Conservation (phyloP, 2,888 invertebrate genomes). For the Sarcophaga caerulescens region DNA sequence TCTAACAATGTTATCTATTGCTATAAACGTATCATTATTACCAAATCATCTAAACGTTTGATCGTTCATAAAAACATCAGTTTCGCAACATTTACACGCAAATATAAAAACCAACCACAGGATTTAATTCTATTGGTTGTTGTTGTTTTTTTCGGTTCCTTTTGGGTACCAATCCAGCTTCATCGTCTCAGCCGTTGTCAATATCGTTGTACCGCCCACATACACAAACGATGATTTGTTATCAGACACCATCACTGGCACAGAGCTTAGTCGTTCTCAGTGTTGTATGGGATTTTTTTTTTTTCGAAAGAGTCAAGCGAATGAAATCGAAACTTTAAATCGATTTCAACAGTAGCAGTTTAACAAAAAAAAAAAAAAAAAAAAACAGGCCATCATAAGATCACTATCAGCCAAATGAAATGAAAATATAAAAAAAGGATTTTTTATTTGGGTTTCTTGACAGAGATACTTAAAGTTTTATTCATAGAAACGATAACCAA, state of each 20-base stretch:
- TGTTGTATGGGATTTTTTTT: too few relatives aligned
- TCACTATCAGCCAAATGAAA: slow-evolving; percentile 1
- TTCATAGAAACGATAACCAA: too few relatives aligned
- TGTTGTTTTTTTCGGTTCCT: not conserved
- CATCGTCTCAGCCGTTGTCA: not conserved
- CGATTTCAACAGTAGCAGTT: slow-evolving; percentile 31
- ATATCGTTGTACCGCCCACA: slow-evolving; percentile 47
- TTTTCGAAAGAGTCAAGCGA: too few relatives aligned
- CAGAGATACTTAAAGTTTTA: slow-evolving; percentile 2
- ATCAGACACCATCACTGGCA: slow-evolving; percentile 45
- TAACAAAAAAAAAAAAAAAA: not conserved
- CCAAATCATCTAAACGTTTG: not conserved
- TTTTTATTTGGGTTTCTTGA: not conserved
- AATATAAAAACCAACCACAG: not conserved
- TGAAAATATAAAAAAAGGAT: not conserved
- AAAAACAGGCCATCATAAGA: slow-evolving; percentile 1
- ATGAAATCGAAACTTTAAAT: not conserved
- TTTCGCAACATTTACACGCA: not conserved
- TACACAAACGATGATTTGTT: slow-evolving; percentile 42
- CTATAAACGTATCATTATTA: not conserved
- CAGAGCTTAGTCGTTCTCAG: slow-evolving; percentile 6
- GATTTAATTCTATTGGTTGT: not conserved
- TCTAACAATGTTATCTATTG: not conserved
- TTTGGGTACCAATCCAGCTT: slow-evolving; percentile 19
- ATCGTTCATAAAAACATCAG: not conserved